phyloP scores from a whole-genome alignment of 2,797 vertebrate species.

The Pseudochirops cupreus region DNA sequence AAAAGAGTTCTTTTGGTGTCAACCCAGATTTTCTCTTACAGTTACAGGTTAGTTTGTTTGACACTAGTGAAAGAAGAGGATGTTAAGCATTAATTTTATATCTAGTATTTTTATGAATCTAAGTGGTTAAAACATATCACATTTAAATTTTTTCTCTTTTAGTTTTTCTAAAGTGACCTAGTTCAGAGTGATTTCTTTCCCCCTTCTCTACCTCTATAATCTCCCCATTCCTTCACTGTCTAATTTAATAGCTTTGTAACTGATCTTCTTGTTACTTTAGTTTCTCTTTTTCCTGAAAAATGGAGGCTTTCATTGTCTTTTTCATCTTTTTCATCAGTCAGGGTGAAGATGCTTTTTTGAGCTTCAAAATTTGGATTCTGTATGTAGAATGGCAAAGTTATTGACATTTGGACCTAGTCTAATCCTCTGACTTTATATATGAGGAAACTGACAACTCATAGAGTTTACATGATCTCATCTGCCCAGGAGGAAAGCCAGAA shows the following conservation, averaged over 20 bases:
- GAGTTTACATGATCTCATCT: neutral
- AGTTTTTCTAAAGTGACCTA: neutral
- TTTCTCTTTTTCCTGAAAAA: neutral
- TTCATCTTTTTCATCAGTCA: neutral
- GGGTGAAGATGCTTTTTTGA: neutral
- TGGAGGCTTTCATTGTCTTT: neutral
- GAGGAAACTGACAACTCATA: neutral
- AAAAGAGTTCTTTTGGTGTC: slow-evolving; percentile 57
- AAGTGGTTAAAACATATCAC: neutral
- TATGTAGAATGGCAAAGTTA: neutral
- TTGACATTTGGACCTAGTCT: neutral
- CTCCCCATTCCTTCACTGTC: neutral
- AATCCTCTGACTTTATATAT: neutral
- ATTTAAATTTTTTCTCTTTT: neutral
- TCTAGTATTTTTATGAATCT: slow-evolving; percentile 59
- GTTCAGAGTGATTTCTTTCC: neutral
- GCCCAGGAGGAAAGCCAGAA: neutral
- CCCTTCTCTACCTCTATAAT: neutral
- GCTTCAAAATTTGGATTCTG: neutral
- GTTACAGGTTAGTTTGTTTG: slow-evolving; percentile 73
- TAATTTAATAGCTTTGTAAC: neutral
- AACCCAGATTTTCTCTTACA: slow-evolving; percentile 51
- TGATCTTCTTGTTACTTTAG: neutral
- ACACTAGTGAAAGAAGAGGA: slow-evolving; percentile 65
- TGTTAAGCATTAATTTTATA: slow-evolving; percentile 71